Percentiles rank a stretch among this genome's conserved stretches.
Conservation (phyloP, 1,140 invertebrate species). For the Drosophila ficusphila region DNA sequence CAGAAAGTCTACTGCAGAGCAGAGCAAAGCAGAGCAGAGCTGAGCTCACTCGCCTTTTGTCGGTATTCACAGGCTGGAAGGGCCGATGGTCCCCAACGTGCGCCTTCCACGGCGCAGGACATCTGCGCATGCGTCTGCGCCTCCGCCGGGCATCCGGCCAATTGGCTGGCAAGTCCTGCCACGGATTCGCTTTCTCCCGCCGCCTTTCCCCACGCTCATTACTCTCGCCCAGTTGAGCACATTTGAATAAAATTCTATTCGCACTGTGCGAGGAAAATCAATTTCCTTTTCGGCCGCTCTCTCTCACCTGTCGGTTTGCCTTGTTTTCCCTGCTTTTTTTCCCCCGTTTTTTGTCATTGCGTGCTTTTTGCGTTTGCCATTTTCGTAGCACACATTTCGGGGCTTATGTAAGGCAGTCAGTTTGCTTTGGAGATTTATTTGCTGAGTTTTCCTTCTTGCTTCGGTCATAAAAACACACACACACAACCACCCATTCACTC, state of each 20-base stretch:
- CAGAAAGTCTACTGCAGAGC: conserved; percentile 3
- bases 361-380: conserved; percentile 17
- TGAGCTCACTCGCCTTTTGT: conserved; percentile 53
- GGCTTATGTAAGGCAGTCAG: conserved; percentile 53
- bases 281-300: conserved; percentile 49
- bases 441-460: not conserved
- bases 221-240: conserved; percentile 78
- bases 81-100: conserved; percentile 37
- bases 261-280: conserved; percentile 56
- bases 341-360: conserved; percentile 6
- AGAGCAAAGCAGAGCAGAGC: not conserved
- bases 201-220: conserved; percentile 72
- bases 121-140: conserved; percentile 66
- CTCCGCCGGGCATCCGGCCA: conserved; percentile 47
- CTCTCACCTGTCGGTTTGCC: conserved; percentile 41
- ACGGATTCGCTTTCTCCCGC: not conserved
- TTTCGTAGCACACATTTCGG: conserved; percentile 62
- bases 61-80: conserved; percentile 79
- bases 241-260: conserved; percentile 81
- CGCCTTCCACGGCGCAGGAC: conserved; percentile 75
- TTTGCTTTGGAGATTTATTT: conserved; percentile 14
- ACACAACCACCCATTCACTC: too few species aligned
- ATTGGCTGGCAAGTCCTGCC: conserved; percentile 57
- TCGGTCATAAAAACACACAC: not conserved
- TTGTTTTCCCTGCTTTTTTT: conserved; percentile 15